Percentiles rank a stretch among this genome's conserved stretches.
These are phyloP conservation scores for Caenorhabditis briggsae DNA, from an alignment of 1,140 invertebrate species.

Conservation along the genomic window DNA sequence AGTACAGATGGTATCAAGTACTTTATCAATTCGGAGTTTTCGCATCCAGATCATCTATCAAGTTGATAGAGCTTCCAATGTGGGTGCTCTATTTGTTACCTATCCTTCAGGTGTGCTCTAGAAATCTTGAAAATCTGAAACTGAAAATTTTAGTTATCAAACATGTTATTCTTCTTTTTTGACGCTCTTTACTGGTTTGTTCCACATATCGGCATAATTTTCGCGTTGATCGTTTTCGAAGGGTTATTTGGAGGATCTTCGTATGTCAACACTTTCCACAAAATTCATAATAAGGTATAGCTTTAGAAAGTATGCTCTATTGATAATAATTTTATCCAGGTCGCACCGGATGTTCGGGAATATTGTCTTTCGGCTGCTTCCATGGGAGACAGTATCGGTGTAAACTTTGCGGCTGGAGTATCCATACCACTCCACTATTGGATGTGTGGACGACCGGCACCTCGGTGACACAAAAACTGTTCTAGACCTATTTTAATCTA, in stretches of 20 bases:
- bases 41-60: slow-evolving; percentile 87
- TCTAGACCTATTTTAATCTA: not conserved
- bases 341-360: slow-evolving; percentile 62
- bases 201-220: slow-evolving; percentile 71
- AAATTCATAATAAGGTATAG: slow-evolving; percentile 84
- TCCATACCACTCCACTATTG: slow-evolving; percentile 61
- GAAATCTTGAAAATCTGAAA: not conserved
- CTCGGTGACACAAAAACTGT: not conserved
- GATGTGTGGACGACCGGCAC: slow-evolving; percentile 42
- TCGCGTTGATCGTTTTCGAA: slow-evolving; percentile 74
- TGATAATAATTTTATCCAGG: slow-evolving; percentile 33
- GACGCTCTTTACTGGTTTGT: slow-evolving; percentile 70
- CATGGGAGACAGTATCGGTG: slow-evolving; percentile 58
- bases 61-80: slow-evolving; percentile 82
- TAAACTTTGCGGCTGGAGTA: slow-evolving; percentile 54
- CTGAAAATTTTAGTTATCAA: slow-evolving; percentile 68
- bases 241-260: slow-evolving; percentile 83
- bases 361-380: slow-evolving; percentile 61
- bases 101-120: slow-evolving; percentile 83
- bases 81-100: slow-evolving; percentile 83
- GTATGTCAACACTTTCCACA: slow-evolving; percentile 90
- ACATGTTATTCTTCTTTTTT: slow-evolving; percentile 70
- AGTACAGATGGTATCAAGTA: slow-evolving; percentile 89
- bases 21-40: slow-evolving; percentile 90
- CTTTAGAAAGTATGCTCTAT: not conserved